Conservation (phyloP, 2,888 invertebrate species). For the Polymixis flavicincta region DNA sequence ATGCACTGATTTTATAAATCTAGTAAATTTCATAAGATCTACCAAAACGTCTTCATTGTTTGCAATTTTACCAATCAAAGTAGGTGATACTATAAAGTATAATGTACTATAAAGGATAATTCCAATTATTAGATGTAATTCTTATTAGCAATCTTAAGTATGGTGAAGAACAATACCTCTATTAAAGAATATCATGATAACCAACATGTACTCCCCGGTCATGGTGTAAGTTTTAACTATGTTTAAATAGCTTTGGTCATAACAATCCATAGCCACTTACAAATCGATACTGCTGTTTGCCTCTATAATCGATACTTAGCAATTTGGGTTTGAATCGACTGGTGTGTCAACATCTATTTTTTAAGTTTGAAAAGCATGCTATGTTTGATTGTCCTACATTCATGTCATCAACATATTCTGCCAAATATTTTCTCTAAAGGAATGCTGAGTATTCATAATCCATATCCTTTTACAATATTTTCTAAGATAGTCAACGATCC, state of each 20-base stretch:
- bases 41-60: not conserved
- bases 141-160: not conserved
- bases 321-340: not conserved
- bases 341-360: not conserved
- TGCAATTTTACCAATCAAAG: not conserved
- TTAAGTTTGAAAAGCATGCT: not conserved
- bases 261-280: not conserved
- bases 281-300: not conserved
- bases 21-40: not conserved
- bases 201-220: not conserved
- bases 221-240: not conserved
- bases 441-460: not conserved
- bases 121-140: not conserved
- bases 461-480: constrained; percentile 11
- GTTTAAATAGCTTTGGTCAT: constrained; percentile 2
- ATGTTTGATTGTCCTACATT: constrained; percentile 1
- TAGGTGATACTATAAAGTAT: not conserved
- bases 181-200: not conserved
- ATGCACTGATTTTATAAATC: not conserved
- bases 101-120: no score
- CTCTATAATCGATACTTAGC: not conserved
- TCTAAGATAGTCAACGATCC: not conserved
- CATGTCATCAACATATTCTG: not conserved
- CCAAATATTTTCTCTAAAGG: not conserved
- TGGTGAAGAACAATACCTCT: not conserved